These are phyloP conservation scores for Ectemnius cavifrons DNA, from an alignment of 2,888 invertebrate species.

Conservation along the genomic window DNA sequence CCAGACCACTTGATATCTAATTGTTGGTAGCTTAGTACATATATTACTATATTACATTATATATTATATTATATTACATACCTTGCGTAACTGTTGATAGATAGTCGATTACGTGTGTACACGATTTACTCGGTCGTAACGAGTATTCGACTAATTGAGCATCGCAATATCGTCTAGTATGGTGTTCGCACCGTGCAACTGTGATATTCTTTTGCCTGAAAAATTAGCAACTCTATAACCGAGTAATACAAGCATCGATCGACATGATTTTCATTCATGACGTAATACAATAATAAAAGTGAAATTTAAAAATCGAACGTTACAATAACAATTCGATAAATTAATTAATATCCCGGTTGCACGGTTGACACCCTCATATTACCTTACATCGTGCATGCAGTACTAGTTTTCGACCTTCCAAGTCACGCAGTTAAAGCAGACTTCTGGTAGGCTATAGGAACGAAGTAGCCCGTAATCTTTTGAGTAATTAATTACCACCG, in stretches of 20 bases:
- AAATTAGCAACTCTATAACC: no score
- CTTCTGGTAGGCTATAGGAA: slow-evolving; percentile 66
- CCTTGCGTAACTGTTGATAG: slow-evolving; percentile 65
- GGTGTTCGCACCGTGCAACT: slow-evolving; percentile 31
- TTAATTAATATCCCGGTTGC: no score
- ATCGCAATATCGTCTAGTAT: slow-evolving; percentile 40
- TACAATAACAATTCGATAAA: no score
- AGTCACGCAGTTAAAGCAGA: slow-evolving; percentile 55
- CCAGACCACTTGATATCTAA: slow-evolving; percentile 56
- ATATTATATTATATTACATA: slow-evolving; percentile 28
- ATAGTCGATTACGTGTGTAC: slow-evolving; percentile 55
- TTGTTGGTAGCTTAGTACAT: slow-evolving; percentile 66
- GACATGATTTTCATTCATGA: no score
- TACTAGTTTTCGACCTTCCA: slow-evolving; percentile 53
- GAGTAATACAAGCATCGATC: no score
- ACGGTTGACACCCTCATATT: no score
- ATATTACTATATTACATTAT: slow-evolving; percentile 23
- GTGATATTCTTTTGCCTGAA: neutral
- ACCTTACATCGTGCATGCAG: slow-evolving; percentile 60
- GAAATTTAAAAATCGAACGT: no score
- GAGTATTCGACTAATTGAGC: slow-evolving; percentile 45
- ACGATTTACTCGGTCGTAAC: slow-evolving; percentile 41
- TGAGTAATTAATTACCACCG: slow-evolving; percentile 42
- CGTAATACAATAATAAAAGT: no score
- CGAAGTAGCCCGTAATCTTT: slow-evolving; percentile 62